These are phyloP conservation scores for Condylostylus longicornis DNA, from an alignment of 1,140 invertebrate species.

Conservation along the genomic window DNA sequence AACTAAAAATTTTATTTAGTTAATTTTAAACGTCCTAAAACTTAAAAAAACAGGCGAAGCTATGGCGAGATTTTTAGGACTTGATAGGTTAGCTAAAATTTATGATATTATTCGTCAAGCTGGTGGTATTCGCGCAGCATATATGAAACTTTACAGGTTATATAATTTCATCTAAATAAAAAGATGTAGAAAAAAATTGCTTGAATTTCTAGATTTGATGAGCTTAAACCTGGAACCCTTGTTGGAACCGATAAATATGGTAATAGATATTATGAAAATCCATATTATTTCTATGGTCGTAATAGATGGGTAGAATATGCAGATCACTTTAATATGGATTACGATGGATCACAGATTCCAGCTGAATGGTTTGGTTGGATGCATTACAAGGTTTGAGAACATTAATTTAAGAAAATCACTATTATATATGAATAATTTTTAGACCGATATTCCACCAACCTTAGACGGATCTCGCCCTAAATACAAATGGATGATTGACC, in stretches of 20 bases:
- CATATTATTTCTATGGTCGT: constrained; percentile 71
- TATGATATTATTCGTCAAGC: constrained; percentile 54
- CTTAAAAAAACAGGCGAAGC: too few species aligned
- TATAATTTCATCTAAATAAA: constrained; percentile 31
- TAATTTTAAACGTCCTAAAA: too few species aligned
- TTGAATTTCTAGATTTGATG: constrained; percentile 54
- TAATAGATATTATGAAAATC: constrained; percentile 94
- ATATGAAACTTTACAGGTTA: constrained; percentile 58
- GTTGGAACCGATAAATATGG: constrained; percentile 93
- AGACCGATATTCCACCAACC: constrained; percentile 36
- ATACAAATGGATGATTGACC: constrained; percentile 74
- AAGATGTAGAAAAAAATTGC: constrained; percentile 6
- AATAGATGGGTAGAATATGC: constrained; percentile 91
- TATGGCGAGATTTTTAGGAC: constrained; percentile 49
- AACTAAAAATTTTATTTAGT: too few species aligned
- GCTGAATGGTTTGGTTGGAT: constrained; percentile 84
- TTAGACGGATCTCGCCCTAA: constrained; percentile 57
- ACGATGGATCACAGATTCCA: constrained; percentile 86
- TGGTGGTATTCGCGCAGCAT: constrained; percentile 55
- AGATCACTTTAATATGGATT: constrained; percentile 57
- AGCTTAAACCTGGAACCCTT: constrained; percentile 66
- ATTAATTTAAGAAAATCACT: too few species aligned
- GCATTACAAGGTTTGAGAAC: constrained; percentile 46
- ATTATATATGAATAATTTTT: too few species aligned
- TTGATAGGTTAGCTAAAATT: constrained; percentile 56